Base-by-base conservation (phyloP, 2,888 invertebrate species). In the Heliothis peltigera region DNA sequence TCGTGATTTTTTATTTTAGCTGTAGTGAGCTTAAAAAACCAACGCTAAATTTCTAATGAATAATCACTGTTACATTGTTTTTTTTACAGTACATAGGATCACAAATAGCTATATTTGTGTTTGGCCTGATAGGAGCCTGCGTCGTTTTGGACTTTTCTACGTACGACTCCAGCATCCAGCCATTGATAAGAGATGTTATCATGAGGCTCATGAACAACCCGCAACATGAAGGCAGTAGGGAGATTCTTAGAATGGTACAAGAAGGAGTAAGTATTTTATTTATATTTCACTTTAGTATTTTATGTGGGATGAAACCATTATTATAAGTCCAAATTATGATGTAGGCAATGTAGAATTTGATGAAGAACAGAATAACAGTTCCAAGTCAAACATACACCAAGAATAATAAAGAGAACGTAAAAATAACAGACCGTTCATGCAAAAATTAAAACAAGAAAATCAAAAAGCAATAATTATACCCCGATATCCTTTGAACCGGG, bases 91-190 rank as follows among this genome's bases (percentile, higher is more conserved):
- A 96, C 81, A 96, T 97, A 77, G 96, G 95, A n/a, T 94, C 97
- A 6, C 97, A 98, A 92, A 91, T 96, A 10, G 91, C 97, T 5
- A 95, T 96, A 53, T 98, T 98, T 85, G 86, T 98, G 10, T 93
- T 97, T 51, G 97, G 97, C 7, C 88, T 98, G 21, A 91, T 96
- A 0, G 98, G 98, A 1, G 96, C 98, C 0, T 97, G 97, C 10
- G 96, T 98, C 22, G 95, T 98, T 0, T 90, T 98, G 66, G 97
- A 97, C 88, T 97, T 97, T 91, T 98, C 98, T 67, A 97, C 98
- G 0, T 96, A 97, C 82, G 96, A 97, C 90, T 98, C 98, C 56
- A 95, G 96, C 70, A 96, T 98, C 77, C 98, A 98, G 84, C 98
- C 98, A 0, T 92, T 97, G 75, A 96, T 98, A 78, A 95, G 96